Percentiles rank a stretch among this genome's conserved stretches.
These are phyloP conservation scores for Cryptotis parvus DNA, from an alignment of 2,113 vertebrate genomes.

Conservation along the genomic window DNA sequence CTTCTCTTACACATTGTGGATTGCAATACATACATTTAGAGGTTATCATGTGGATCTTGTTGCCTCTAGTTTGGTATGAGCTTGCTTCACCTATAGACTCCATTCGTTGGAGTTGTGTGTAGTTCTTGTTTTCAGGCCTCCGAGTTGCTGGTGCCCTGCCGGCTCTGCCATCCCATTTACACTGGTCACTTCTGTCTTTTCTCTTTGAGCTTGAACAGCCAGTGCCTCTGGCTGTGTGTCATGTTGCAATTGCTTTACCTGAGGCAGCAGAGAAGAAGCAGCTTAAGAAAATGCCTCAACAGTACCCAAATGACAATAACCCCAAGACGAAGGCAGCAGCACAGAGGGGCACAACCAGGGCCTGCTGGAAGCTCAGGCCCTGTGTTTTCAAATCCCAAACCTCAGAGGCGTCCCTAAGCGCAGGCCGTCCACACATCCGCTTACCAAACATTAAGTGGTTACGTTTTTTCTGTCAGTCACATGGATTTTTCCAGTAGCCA, in stretches of 20 bases:
- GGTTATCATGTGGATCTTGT: too few species aligned
- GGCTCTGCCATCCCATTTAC: neutral
- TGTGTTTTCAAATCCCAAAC: constrained; percentile 16
- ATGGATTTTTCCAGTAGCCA: constrained; percentile 55
- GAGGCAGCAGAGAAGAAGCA: neutral
- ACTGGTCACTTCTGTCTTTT: neutral
- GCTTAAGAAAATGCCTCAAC: neutral
- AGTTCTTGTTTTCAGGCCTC: neutral
- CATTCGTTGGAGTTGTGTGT: neutral
- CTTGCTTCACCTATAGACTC: neutral
- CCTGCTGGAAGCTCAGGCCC: constrained; percentile 4
- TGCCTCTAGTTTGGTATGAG: too few species aligned
- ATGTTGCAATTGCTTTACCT: neutral
- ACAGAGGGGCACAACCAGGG: too few species aligned
- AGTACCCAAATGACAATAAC: neutral
- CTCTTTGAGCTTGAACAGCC: neutral
- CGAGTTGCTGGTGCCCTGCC: neutral
- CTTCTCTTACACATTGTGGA: too few species aligned
- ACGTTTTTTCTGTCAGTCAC: constrained; percentile 58
- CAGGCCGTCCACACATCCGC: constrained; percentile 61
- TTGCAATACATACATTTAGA: too few species aligned
- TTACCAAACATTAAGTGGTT: constrained; percentile 73
- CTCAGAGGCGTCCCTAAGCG: constrained; percentile 54
- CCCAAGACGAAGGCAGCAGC: neutral
- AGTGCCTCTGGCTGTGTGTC: neutral